Percentiles rank a stretch among this genome's conserved stretches.
Evolutionary conservation across 2,797 vertebrate genomes (phyloP).

Genomic region (Saxicola maurus): DNA sequence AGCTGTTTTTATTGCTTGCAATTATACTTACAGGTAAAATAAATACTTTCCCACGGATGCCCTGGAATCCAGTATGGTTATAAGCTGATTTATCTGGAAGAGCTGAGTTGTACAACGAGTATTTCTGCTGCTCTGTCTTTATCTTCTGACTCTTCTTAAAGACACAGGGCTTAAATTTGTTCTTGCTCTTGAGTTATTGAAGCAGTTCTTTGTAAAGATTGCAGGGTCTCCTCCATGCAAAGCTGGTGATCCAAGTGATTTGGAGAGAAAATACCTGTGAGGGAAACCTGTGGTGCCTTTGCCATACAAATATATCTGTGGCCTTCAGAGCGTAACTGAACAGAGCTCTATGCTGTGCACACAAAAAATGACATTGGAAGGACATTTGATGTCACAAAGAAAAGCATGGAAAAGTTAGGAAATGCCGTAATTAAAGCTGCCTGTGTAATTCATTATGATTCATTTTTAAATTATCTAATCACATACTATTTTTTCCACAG

Average conservation of each 20-base stretch:
- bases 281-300: not conserved
- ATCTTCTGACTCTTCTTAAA: conserved; percentile 52
- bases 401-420: not conserved
- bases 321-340: not conserved
- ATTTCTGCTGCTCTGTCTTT: conserved; percentile 64
- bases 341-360: not conserved
- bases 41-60: conserved; percentile 74
- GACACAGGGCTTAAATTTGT: not conserved
- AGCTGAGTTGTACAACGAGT: conserved; percentile 60
- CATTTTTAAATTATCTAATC: conserved; percentile 41
- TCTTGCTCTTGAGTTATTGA: not conserved
- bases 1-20: conserved; percentile 69
- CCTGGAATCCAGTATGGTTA: conserved; percentile 47
- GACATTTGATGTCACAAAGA: not conserved
- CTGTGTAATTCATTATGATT: conserved; percentile 50
- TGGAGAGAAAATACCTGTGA: not conserved
- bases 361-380: not conserved
- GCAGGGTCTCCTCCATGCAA: not conserved
- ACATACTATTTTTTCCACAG: conserved; percentile 39
- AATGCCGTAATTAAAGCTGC: conserved; percentile 17
- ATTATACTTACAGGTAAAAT: conserved; percentile 73
- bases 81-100: conserved; percentile 49
- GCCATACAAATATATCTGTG: not conserved
- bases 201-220: not conserved
- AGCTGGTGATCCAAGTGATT: not conserved